These are phyloP conservation scores for Microctonus brassicae DNA, from an alignment of 2,888 invertebrate species.

Conservation along the genomic window DNA sequence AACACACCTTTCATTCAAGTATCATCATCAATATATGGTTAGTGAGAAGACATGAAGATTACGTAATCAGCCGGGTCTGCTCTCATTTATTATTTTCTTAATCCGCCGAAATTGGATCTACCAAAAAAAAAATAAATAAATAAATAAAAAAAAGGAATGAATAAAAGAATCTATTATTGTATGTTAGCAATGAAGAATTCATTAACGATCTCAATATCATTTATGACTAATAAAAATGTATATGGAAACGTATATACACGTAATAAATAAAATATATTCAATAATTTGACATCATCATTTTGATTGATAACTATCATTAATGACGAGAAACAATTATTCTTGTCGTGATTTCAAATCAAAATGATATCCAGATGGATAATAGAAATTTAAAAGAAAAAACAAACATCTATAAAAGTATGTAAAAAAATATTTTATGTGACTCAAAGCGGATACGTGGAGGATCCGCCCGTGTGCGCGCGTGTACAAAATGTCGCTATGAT, in stretches of 20 bases:
- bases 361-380: background rate
- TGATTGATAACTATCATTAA: background rate
- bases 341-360: background rate
- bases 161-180: too few relatives aligned
- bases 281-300: background rate
- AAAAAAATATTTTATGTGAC: conserved; percentile 3
- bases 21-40: background rate
- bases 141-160: too few relatives aligned
- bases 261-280: background rate
- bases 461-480: conserved; percentile 40
- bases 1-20: background rate
- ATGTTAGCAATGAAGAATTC: background rate
- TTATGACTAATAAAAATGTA: background rate
- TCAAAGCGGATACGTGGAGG: conserved; percentile 31
- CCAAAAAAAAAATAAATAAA: background rate
- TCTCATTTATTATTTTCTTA: background rate
- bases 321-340: background rate
- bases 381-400: background rate
- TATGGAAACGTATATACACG: background rate
- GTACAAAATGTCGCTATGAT: conserved; percentile 47
- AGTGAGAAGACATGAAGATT: background rate
- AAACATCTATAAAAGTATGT: conserved; percentile 9
- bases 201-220: background rate
- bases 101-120: background rate
- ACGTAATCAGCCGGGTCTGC: background rate